Evolutionary conservation across 2,113 vertebrate species (phyloP), one percentile per base, ranked within the genome.

Genomic region (Chloropsis hardwickii): DNA sequence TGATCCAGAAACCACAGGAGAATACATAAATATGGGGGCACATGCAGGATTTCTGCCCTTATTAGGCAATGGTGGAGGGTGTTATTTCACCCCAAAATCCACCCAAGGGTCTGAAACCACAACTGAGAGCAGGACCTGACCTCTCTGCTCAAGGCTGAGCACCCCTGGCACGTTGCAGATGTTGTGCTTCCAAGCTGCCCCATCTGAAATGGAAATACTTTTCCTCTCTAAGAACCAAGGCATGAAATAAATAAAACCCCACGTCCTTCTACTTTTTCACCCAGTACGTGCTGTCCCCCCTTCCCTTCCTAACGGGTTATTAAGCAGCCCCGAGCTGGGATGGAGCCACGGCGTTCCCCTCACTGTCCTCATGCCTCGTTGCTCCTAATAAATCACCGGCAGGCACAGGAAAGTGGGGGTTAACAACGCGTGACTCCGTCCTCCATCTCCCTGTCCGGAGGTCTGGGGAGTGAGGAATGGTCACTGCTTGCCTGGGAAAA

Each of bases 401-500:
- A 42, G 90, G 17, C 73, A 3, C 78, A 91, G 93, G 51, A 11
- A 90, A 93, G 87, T 5, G 78, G 13, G 96, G 94, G 87, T 91
- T 95, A 96, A 95, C 91, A 95, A 53, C 0, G 80, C 80, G 6
- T 91, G 91, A 92, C 95, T 94, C 73, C 4, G 0, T 79, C 86
- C 93, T 96, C 94, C 86, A 92, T 92, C 94, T 96, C 91, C 88
- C 91, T 94, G 89, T 74, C 86, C 76, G 4, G 10, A 17, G 39
- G 53, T 7, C 64, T 9, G 11, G 40, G 60, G 27, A 71, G 31
- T 79, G 91, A 96, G 89, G 24, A 53, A 76, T 47, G 86, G 83
- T 4, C 35, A 2, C 3, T 11, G 35, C 24, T 7, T 3, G 76
- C 44, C 47, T 37, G 44, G 72, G 33, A 40, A 81, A 66, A 56